Conservation (phyloP, 2,888 invertebrate genomes). For the Eilema sororculum region DNA sequence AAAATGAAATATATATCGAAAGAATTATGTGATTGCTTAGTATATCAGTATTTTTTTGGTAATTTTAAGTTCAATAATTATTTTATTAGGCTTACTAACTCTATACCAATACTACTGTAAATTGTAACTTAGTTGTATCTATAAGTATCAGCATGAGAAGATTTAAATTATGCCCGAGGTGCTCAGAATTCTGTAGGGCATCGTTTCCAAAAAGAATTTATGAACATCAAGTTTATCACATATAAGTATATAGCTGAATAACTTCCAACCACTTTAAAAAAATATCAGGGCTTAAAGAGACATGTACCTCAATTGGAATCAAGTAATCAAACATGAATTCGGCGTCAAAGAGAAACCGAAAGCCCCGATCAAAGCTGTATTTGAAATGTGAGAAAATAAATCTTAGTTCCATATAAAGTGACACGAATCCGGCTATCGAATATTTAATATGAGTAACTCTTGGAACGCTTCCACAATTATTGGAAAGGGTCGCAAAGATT, state of each 20-base stretch:
- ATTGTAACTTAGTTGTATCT: too few species aligned
- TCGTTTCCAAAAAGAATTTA: too few species aligned
- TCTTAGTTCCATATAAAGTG: conserved; percentile 43
- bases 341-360: conserved; percentile 37
- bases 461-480: conserved; percentile 53
- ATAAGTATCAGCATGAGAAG: too few species aligned
- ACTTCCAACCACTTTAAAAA: background rate
- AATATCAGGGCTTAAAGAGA: conserved; percentile 28
- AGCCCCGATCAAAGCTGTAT: conserved; percentile 28
- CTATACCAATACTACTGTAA: too few species aligned
- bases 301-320: conserved; percentile 22
- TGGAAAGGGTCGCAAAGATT: conserved; percentile 54
- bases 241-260: background rate
- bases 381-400: conserved; percentile 38
- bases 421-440: conserved; percentile 28
- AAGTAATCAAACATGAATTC: conserved; percentile 38
- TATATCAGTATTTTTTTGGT: too few species aligned
- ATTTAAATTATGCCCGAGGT: too few species aligned
- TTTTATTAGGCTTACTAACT: too few species aligned
- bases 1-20: too few species aligned
- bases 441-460: conserved; percentile 52
- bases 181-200: too few species aligned
- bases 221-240: too few species aligned
- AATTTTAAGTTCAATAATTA: too few species aligned
- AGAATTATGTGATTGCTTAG: background rate